A percentile compares a stretch with the other conserved stretches of the same genome.
These are phyloP conservation scores for Dusona sp. DNA, from an alignment of 2,888 invertebrate genomes.

Conservation along the genomic window DNA sequence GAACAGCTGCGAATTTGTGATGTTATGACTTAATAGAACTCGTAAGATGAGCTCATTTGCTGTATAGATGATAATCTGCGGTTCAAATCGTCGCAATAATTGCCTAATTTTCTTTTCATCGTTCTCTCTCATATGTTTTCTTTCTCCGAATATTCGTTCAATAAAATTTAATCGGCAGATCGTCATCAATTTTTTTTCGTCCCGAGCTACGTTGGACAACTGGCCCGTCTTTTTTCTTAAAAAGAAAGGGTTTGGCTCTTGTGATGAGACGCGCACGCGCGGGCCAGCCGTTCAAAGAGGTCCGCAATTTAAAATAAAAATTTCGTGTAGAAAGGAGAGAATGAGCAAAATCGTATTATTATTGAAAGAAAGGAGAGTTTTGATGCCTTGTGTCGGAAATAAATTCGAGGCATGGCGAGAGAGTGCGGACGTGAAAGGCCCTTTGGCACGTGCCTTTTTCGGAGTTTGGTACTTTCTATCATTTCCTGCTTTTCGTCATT, in stretches of 20 bases:
- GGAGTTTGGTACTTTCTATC: constrained; percentile 39
- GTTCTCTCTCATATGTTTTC: neutral
- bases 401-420: constrained; percentile 18
- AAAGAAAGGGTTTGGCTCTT: constrained; percentile 33
- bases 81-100: constrained; percentile 11
- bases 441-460: constrained; percentile 64
- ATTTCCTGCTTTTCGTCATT: constrained; percentile 16
- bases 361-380: constrained; percentile 48
- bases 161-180: neutral
- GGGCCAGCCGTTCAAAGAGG: constrained; percentile 25
- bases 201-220: constrained; percentile 50
- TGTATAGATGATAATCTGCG: constrained; percentile 29
- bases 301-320: constrained; percentile 43
- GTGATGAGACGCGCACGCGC: constrained; percentile 12
- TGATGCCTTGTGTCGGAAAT: constrained; percentile 34
- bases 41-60: neutral
- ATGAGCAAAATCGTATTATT: constrained; percentile 49
- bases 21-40: constrained; percentile 15
- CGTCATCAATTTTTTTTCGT: neutral
- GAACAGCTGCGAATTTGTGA: constrained; percentile 50
- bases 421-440: constrained; percentile 28
- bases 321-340: constrained; percentile 16
- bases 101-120: constrained; percentile 33
- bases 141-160: neutral
- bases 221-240: constrained; percentile 49